Base-by-base conservation (phyloP, 2,888 invertebrate genomes). In the Flabesymbios commensalis region DNA sequence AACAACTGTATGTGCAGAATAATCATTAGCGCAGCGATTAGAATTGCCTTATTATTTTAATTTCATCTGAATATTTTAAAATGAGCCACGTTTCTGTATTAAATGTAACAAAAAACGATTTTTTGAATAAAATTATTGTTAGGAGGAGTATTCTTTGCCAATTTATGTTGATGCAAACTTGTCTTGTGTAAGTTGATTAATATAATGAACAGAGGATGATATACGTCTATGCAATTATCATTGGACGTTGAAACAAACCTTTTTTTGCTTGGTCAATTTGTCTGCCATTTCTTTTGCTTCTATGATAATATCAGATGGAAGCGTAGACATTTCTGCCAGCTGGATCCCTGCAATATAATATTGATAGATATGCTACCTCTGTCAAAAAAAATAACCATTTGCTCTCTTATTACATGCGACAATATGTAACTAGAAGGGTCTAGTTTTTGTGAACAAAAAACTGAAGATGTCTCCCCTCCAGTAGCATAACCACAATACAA, bases 321-420 rank as follows among this genome's bases (percentile, higher is more conserved):
- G 75, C 1, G 79, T 78, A 1, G 83, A 80, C 57, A 83, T 64
- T 60, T 81, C 78, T 19, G 83, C 83, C 31, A 84, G 68, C 56
- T 82, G 80, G 52, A 84, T 73, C 26, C 83, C 83, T 83, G 59
- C n/a, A 41, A 26, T 26, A 5, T 28, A 28, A 26, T 10, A 10
- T 51, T 10, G 28, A 48, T 4, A 4, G 19, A 10, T 49, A 29
- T 10, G 10, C 10, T 49, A 45, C 14, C 7, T 17, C 14, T 45
- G 10, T 45, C 7, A 17, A 14, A 36, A 36, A n/a, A n/a, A n/a
- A n/a, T n/a, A n/a, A n/a, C n/a, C n/a, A n/a, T n/a, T n/a, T n/a
- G n/a, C n/a, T n/a, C n/a, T n/a, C n/a, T n/a, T n/a, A n/a, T n/a
- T n/a, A n/a, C n/a, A n/a, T n/a, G n/a, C n/a, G n/a, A n/a, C n/a